Conservation (phyloP, 1,140 invertebrate species). For the Mamestra configurata region DNA sequence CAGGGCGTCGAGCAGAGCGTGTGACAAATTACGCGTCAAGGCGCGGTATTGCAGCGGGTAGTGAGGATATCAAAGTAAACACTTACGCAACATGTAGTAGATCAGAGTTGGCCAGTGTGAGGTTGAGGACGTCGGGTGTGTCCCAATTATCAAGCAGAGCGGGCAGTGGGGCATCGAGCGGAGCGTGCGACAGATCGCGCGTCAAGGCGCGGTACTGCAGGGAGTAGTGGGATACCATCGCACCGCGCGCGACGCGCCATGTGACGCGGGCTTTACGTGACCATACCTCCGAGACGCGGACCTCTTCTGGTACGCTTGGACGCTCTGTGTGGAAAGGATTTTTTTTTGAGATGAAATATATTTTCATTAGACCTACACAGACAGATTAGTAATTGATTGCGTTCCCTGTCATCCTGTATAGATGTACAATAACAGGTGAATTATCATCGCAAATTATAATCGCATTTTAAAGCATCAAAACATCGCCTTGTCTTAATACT, state of each 20-base stretch:
- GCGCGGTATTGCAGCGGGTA: constrained; percentile 80
- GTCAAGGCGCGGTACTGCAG: constrained; percentile 77
- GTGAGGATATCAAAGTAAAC: constrained; percentile 60
- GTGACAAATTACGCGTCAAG: constrained; percentile 59
- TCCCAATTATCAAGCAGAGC: constrained; percentile 80
- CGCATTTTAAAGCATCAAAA: too few relatives aligned
- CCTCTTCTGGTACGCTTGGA: constrained; percentile 80
- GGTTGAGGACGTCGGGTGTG: constrained; percentile 77
- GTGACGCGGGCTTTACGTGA: constrained; percentile 79
- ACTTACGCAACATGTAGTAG: constrained; percentile 82
- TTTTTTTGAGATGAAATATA: background rate
- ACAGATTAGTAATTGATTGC: too few relatives aligned
- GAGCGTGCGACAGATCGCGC: constrained; percentile 69
- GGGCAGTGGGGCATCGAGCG: constrained; percentile 78
- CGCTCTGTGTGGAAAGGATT: constrained; percentile 68
- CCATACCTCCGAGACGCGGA: constrained; percentile 83
- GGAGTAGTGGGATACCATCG: constrained; percentile 80
- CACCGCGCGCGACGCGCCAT: constrained; percentile 76
- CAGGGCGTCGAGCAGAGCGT: constrained; percentile 72
- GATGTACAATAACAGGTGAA: too few relatives aligned
- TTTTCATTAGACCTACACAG: too few relatives aligned
- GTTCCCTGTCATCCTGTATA: too few relatives aligned
- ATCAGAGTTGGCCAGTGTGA: constrained; percentile 80
- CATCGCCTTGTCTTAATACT: too few relatives aligned
- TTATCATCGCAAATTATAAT: too few relatives aligned